Percentiles rank a stretch among this genome's conserved stretches.
Evolutionary conservation across 2,888 invertebrate species (phyloP).

Genomic region (Drosophila siamana): DNA sequence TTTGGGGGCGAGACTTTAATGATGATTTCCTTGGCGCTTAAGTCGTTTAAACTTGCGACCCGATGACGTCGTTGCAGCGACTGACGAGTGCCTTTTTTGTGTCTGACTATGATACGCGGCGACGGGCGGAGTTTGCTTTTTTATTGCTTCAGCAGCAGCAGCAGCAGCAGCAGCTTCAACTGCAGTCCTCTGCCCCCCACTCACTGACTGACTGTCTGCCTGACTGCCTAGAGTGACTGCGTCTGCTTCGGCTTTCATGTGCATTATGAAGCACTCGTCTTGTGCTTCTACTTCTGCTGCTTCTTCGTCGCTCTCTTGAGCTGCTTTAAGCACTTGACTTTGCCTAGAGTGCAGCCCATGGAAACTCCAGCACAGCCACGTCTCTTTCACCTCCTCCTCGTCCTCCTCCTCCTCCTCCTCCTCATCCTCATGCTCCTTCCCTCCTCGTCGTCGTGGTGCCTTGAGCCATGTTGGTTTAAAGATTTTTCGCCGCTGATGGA

Average conservation of each 20-base stretch:
- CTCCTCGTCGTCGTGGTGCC: conserved; percentile 21
- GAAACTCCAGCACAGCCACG: conserved; percentile 28
- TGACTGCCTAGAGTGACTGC: conserved; percentile 47
- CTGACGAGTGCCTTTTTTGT: conserved; percentile 79
- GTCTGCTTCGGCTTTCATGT: conserved; percentile 69
- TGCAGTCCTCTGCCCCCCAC: neutral
- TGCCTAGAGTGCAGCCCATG: conserved; percentile 65
- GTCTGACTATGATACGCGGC: conserved; percentile 55
- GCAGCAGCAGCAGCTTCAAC: conserved; percentile 16
- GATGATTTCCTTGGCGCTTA: conserved; percentile 83
- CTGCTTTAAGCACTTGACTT: conserved; percentile 82
- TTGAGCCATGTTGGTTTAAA: conserved; percentile 67
- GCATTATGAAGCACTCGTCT: conserved; percentile 75
- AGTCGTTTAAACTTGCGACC: conserved; percentile 81
- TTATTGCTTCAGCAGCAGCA: conserved; percentile 60
- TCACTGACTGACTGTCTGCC: conserved; percentile 3
- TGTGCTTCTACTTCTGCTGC: conserved; percentile 39
- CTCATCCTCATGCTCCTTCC: too few species aligned
- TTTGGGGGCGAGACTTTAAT: conserved; percentile 75
- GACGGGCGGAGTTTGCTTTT: conserved; percentile 54
- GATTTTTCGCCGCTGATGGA: conserved; percentile 74
- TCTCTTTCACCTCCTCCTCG: neutral
- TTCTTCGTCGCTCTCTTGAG: conserved; percentile 65
- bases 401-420: too few species aligned
- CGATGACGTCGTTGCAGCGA: conserved; percentile 60